phyloP scores from a whole-genome alignment of 2,797 vertebrate species.

The Phylloscopus collybita region DNA sequence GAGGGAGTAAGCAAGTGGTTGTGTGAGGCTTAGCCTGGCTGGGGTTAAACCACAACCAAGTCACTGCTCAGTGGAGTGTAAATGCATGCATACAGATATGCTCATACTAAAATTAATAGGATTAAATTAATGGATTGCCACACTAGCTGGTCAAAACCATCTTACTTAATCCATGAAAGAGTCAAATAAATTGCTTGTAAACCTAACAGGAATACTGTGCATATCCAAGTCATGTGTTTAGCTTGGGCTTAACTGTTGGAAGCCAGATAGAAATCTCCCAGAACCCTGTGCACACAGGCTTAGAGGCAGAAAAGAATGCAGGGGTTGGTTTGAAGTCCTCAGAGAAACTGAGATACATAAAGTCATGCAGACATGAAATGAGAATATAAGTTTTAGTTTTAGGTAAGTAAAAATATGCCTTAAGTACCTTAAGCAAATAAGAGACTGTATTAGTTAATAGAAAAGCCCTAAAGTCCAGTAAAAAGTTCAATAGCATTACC shows the following conservation, averaged over 20 bases:
- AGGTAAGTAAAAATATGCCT: not conserved
- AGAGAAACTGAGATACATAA: not conserved
- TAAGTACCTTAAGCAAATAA: not conserved
- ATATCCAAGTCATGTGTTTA: not conserved
- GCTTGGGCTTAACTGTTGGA: not conserved
- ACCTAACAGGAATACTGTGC: not conserved
- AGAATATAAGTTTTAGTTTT: not conserved
- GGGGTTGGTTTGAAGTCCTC: not conserved
- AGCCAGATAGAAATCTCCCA: not conserved
- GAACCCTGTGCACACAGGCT: not conserved
- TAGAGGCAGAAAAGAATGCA: not conserved
- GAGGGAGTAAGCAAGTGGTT: accelerated
- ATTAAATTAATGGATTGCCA: not conserved
- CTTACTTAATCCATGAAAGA: not conserved
- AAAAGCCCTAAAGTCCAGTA: not conserved
- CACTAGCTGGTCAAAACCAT: not conserved
- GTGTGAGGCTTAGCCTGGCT: not conserved
- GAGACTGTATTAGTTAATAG: not conserved
- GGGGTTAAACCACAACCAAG: not conserved
- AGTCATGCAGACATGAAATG: not conserved
- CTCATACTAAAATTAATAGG: not conserved
- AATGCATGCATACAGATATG: not conserved
- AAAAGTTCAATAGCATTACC: not conserved
- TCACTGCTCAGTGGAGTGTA: not conserved
- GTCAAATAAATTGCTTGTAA: not conserved